Conservation (phyloP, 37 sponge, comb jelly and placozoan genomes). For the Halichondria panicea region DNA sequence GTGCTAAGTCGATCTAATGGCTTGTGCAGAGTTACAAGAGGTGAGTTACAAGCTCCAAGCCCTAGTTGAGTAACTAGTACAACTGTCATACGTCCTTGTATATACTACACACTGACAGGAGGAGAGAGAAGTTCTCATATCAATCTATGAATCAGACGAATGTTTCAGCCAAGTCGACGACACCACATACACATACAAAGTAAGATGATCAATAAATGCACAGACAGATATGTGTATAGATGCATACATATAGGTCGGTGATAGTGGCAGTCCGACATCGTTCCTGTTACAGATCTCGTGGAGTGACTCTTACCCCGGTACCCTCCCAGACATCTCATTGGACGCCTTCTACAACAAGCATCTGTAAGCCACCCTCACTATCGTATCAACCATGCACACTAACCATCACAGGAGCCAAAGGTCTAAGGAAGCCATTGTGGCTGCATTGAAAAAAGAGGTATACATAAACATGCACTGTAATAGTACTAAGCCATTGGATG, state of each 20-base stretch:
- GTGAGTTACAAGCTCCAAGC: constrained; percentile 6
- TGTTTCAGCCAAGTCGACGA: constrained; percentile 49
- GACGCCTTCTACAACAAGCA: constrained; percentile 82
- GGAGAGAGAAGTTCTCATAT: constrained; percentile 79
- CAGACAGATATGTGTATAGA: no score
- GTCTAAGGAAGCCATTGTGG: constrained; percentile 34
- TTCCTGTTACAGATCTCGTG: constrained; percentile 71
- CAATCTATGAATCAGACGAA: constrained; percentile 86
- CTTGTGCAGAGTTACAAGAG: constrained; percentile 23
- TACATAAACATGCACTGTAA: not conserved
- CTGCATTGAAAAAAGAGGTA: constrained; percentile 37
- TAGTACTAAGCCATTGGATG: not conserved
- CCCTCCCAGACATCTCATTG: constrained; percentile 42
- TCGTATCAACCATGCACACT: not conserved
- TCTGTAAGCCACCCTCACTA: constrained; percentile 37
- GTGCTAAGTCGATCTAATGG: constrained; percentile 13
- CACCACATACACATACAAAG: constrained; percentile 65
- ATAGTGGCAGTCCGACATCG: constrained; percentile 57
- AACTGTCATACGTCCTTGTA: no score
- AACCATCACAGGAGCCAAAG: constrained; percentile 8
- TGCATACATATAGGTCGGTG: constrained; percentile 55
- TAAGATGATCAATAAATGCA: constrained; percentile 26
- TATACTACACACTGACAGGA: constrained; percentile 44
- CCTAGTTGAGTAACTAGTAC: no score
- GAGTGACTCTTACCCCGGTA: constrained; percentile 65